Base-by-base conservation (phyloP, 2,888 invertebrate species). In the Tineola bisselliella region DNA sequence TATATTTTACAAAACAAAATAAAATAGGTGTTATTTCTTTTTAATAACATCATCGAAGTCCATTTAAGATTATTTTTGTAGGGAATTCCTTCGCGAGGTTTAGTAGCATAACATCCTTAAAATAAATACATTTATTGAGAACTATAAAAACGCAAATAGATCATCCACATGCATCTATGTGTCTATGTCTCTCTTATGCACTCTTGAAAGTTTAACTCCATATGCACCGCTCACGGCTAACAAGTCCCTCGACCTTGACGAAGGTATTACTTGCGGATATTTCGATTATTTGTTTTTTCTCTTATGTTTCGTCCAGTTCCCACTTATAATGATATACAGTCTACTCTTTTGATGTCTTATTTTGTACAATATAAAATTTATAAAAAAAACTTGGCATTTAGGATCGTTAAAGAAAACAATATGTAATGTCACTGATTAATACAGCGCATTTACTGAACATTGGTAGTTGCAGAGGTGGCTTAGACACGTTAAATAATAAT, bases 161-260 rank as follows among this genome's bases (percentile, higher is more conserved):
- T 48, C 48, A 48, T 48, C 15, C 6, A 48, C 10, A 17, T 6
- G 15, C 38, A 17, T 48, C 48, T 48, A 13, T 48, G 17, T 17
- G 2, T 48, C 15, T 25, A 54, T n/a, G n/a, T n/a, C n/a, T n/a
- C 54, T 54, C 54, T 18, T 25, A 25, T 54, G 54, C 54, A 25
- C 25, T 18, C 54, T 54, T 54, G 54, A 54, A 54, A 54, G 54
- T 54, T 5, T 54, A 54, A 33, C 30, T 58, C 12, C 30, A 13
- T 58, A 58, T 58, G 58, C 33, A 58, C 13, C 33, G 15, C 33
- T 83, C 84, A 84, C 72, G 84, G 84, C 75, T 68, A 84, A 72
- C 84, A 73, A 73, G 77, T 83, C 70, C 74, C 68, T 67, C 73
- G 77, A 79, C 86, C 86, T 86, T 84, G 82, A 48, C 15, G 48